Evolutionary conservation across 2,113 vertebrate species (phyloP).

Genomic region (Orthochromis malagaraziensis): DNA sequence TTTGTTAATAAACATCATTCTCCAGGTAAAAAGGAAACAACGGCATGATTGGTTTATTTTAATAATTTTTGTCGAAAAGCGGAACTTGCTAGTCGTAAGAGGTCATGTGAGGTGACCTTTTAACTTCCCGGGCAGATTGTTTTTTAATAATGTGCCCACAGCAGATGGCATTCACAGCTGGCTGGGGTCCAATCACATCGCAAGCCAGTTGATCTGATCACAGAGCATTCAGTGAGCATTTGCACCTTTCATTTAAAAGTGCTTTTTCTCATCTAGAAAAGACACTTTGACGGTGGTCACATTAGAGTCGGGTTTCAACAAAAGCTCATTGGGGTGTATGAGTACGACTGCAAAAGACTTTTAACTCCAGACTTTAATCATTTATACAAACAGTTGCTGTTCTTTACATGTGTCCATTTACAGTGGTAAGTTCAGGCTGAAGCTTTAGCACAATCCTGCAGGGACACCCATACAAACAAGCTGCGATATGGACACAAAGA

Average conservation of each 20-base stretch:
- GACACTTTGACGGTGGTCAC: background rate
- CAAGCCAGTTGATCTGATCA: background rate
- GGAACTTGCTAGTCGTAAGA: background rate
- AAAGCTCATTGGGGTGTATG: background rate
- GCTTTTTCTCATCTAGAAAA: background rate
- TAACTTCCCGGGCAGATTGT: background rate
- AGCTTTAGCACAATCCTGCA: background rate
- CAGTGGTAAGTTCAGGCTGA: background rate
- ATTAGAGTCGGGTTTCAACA: background rate
- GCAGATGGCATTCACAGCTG: background rate
- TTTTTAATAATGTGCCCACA: background rate
- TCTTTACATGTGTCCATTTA: background rate
- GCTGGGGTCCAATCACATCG: background rate
- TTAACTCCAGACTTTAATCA: background rate
- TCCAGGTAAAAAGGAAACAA: background rate
- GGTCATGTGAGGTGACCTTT: background rate
- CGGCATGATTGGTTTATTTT: fast-evolving
- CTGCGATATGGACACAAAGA: conserved; percentile 10
- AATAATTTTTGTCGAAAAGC: background rate
- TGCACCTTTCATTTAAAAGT: background rate
- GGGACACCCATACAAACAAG: background rate
- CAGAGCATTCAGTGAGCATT: background rate
- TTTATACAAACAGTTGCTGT: background rate
- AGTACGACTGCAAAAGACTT: background rate
- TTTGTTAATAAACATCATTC: background rate